Conservation (phyloP, 2,113 vertebrate species). For the Channa maculata region DNA sequence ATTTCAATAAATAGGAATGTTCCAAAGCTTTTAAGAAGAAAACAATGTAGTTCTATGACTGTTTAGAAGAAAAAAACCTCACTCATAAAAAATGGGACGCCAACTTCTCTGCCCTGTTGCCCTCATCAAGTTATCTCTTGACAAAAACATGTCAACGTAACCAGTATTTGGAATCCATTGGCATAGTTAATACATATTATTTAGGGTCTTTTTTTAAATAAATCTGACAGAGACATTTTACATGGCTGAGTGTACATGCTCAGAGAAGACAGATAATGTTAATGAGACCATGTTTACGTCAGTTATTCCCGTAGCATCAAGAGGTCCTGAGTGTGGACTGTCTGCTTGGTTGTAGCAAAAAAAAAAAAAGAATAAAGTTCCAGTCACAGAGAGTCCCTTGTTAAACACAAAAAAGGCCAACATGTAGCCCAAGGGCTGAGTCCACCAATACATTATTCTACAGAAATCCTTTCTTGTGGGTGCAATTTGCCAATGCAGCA, state of each 20-base stretch:
- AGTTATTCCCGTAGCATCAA: not conserved
- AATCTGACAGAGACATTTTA: slow-evolving; percentile 5
- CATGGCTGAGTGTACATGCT: not conserved
- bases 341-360: slow-evolving; percentile 7
- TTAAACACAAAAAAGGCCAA: slow-evolving; percentile 1
- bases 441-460: slow-evolving; percentile 31
- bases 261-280: slow-evolving; percentile 2
- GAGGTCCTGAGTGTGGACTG: not conserved
- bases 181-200: not conserved
- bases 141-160: not conserved
- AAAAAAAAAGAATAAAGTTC: slow-evolving; percentile 28
- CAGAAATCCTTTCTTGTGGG: slow-evolving; percentile 31
- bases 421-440: slow-evolving; percentile 19
- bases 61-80: too few species aligned
- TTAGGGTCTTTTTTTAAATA: not conserved
- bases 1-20: too few species aligned
- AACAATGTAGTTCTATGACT: too few species aligned
- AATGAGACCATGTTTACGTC: slow-evolving; percentile 6
- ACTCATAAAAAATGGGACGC: too few species aligned
- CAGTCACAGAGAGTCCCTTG: slow-evolving; percentile 1
- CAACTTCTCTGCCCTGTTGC: too few species aligned
- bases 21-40: too few species aligned
- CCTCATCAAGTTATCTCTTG: not conserved
- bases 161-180: not conserved
- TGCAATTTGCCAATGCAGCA: slow-evolving; percentile 39